Evolutionary conservation across 1,140 invertebrate genomes (phyloP).

Genomic region (Oedothorax gibbosus): DNA sequence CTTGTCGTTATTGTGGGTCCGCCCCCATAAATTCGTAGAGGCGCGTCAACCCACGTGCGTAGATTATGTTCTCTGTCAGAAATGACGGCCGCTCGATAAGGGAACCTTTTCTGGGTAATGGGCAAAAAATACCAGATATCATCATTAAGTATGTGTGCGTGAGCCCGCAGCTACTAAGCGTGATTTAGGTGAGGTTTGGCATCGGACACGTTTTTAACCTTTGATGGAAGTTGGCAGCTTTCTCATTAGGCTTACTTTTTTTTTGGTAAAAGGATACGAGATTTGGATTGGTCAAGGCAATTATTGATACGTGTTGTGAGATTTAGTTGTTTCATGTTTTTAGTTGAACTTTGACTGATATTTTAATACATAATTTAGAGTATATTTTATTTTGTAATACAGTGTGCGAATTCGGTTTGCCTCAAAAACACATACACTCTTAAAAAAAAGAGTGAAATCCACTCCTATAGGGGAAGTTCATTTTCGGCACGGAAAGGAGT

Average conservation of each 20-base stretch:
- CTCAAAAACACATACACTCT: too few species aligned
- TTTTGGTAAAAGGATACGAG: not conserved
- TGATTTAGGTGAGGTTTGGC: conserved; percentile 49
- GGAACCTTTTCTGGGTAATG: conserved; percentile 24
- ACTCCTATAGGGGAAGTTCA: too few species aligned
- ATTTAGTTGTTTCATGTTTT: too few species aligned
- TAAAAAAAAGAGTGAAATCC: too few species aligned
- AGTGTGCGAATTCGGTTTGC: too few species aligned
- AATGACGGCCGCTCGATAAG: conserved; percentile 53
- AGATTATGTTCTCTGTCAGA: conserved; percentile 48
- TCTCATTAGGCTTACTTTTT: not conserved
- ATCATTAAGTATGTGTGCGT: conserved; percentile 44
- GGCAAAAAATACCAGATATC: conserved; percentile 42
- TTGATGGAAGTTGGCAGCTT: not conserved
- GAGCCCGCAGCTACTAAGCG: conserved; percentile 32
- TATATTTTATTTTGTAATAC: too few species aligned
- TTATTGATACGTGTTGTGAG: not conserved
- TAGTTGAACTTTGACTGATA: too few species aligned
- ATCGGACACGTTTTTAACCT: conserved; percentile 12
- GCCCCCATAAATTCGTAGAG: conserved; percentile 32
- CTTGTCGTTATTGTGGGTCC: not conserved
- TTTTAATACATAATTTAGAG: too few species aligned
- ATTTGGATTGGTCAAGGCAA: not conserved
- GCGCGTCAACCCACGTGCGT: conserved; percentile 47
- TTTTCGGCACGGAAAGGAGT: too few species aligned